Evolutionary conservation across 2,113 vertebrate species (phyloP).

Genomic region (Otolemur garnettii): DNA sequence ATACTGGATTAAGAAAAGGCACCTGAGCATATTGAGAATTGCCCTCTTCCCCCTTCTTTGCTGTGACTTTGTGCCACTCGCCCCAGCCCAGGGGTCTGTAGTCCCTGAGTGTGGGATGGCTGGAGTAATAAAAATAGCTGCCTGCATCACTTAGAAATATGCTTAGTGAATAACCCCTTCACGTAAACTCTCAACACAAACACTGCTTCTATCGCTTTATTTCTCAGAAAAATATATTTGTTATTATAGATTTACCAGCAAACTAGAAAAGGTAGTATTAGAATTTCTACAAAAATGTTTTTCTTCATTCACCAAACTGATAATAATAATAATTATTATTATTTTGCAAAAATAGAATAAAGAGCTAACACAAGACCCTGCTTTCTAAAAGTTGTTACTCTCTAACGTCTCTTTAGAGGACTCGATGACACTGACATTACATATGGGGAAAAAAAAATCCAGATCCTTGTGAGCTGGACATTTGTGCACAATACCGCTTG

Average conservation of each 20-base stretch:
- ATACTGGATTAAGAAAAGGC: background rate
- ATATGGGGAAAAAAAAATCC: background rate
- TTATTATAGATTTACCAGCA: background rate
- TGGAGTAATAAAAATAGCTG: background rate
- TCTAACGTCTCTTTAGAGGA: background rate
- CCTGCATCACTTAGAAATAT: background rate
- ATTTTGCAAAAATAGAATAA: background rate
- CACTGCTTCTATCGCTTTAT: background rate
- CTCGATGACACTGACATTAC: background rate
- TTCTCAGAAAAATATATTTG: background rate
- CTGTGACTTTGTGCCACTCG: background rate
- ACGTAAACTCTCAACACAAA: background rate
- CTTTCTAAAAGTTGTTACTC: conserved; percentile 22
- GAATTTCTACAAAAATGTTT: background rate
- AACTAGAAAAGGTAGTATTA: background rate
- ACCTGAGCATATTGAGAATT: background rate
- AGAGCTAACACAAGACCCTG: background rate
- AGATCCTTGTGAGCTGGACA: background rate
- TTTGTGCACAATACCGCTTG: background rate
- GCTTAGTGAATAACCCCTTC: background rate
- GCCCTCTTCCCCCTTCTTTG: background rate
- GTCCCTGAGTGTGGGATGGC: accelerated
- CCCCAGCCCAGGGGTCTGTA: background rate
- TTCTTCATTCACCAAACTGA: background rate
- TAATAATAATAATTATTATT: too few species aligned